These are phyloP conservation scores for Microcebus ravelobensis DNA, from an alignment of 2,113 vertebrate genomes.

Conservation along the genomic window DNA sequence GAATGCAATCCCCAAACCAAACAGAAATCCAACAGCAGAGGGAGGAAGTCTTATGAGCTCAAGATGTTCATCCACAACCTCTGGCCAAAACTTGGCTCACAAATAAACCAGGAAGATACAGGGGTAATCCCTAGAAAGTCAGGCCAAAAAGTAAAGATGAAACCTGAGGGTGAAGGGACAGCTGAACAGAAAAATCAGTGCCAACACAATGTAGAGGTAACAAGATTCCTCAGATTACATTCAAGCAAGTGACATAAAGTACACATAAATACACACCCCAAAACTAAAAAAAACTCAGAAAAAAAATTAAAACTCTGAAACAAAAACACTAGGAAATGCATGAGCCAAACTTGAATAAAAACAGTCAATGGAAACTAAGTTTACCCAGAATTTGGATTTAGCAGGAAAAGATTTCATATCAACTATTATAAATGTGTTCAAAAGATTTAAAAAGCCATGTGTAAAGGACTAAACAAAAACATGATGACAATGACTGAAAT, in stretches of 20 bases:
- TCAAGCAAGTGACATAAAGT: neutral
- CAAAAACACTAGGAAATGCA: neutral
- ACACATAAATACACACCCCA: neutral
- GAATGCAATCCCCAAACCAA: neutral
- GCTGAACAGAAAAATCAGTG: neutral
- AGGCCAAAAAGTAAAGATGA: neutral
- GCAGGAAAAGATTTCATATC: neutral
- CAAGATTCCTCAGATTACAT: neutral
- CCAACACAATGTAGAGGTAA: neutral
- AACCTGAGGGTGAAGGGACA: neutral
- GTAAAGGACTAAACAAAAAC: constrained; percentile 7
- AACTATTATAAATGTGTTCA: neutral
- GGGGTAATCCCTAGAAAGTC: neutral
- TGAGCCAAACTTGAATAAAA: neutral
- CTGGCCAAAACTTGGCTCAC: neutral
- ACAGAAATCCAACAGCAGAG: neutral
- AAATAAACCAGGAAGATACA: neutral
- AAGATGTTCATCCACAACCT: neutral
- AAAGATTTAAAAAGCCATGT: neutral
- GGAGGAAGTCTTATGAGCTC: too few species aligned
- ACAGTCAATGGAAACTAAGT: neutral
- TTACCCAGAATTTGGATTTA: neutral
- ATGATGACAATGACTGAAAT: neutral
- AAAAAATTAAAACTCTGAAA: constrained; percentile 16
- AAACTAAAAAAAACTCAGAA: neutral